Conservation (phyloP, 2,113 vertebrate genomes). For the Phodopus roborovskii region DNA sequence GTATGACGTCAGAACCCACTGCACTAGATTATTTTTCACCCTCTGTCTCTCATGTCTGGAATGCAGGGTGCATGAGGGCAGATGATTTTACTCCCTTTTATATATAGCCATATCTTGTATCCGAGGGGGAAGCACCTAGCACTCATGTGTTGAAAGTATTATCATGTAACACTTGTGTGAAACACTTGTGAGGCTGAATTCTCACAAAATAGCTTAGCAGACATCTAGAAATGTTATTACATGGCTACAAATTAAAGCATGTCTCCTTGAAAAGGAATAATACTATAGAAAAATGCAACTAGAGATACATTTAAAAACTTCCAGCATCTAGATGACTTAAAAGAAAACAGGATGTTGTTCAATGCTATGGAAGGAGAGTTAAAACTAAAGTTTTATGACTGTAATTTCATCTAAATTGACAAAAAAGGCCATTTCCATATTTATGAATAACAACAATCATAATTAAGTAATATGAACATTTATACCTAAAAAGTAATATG, state of each 20-base stretch:
- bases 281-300: not conserved
- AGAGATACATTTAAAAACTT: not conserved
- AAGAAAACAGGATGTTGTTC: not conserved
- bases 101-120: not conserved
- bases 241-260: not conserved
- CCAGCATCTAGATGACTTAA: not conserved
- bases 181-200: not conserved
- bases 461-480: not conserved
- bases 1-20: not conserved
- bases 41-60: not conserved
- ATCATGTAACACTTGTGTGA: not conserved
- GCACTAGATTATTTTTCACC: not conserved
- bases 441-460: not conserved
- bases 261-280: not conserved
- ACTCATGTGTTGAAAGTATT: not conserved
- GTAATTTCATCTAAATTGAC: not conserved
- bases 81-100: not conserved
- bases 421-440: not conserved
- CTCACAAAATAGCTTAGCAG: not conserved
- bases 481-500: not conserved
- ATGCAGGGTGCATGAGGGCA: not conserved
- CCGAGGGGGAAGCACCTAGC: too few species aligned
- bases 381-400: not conserved
- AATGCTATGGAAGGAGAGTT: not conserved
- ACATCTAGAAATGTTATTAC: not conserved